Conservation (phyloP, 2,888 invertebrate species). For the Lasioglossum figueresi region DNA sequence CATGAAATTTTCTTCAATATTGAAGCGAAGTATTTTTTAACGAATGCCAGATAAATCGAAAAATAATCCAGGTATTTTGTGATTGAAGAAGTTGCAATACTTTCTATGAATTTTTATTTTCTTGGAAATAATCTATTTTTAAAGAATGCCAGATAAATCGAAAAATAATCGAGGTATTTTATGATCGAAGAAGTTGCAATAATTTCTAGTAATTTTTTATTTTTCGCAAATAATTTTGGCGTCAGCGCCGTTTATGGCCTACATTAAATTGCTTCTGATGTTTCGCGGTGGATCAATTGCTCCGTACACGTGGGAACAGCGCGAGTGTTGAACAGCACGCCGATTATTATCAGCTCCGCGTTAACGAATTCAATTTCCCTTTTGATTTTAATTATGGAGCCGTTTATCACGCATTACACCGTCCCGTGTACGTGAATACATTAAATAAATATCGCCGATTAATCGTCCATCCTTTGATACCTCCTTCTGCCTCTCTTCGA, state of each 20-base stretch:
- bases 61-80: neutral
- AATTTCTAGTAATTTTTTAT: neutral
- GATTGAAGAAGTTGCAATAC: neutral
- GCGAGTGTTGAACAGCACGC: slow-evolving; percentile 1
- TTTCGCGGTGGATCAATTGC: neutral
- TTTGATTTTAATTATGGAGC: slow-evolving; percentile 28
- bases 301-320: neutral
- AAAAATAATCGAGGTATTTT: neutral
- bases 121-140: neutral
- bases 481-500: neutral
- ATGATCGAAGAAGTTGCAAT: neutral
- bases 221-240: neutral
- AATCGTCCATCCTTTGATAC: slow-evolving; percentile 18
- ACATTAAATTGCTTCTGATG: neutral
- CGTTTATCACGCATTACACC: slow-evolving; percentile 30
- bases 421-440: neutral
- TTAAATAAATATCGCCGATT: slow-evolving; percentile 33
- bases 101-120: neutral
- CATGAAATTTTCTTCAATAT: neutral
- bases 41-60: neutral
- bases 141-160: neutral
- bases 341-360: slow-evolving; percentile 25
- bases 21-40: neutral
- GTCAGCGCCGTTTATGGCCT: neutral
- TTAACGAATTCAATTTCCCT: slow-evolving; percentile 38